Evolutionary conservation across 2,113 vertebrate species (phyloP).

Genomic region (Rafetus swinhoei): DNA sequence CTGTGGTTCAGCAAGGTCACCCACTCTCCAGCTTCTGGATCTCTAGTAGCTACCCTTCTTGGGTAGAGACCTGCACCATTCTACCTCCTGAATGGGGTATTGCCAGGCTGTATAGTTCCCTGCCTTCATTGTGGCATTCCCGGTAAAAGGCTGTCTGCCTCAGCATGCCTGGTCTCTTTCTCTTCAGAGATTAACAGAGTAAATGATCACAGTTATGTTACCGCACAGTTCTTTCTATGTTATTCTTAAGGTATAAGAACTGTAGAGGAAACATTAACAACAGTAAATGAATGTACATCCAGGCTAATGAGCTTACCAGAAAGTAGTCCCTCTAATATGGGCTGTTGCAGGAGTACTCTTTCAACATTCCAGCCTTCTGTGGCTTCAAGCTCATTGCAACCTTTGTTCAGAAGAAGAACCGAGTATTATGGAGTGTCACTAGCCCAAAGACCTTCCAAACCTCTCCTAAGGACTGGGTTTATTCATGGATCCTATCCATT

Average conservation of each 20-base stretch:
- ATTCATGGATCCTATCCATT: neutral
- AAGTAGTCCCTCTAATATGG: neutral
- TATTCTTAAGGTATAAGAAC: too few relatives aligned
- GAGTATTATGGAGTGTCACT: too few relatives aligned
- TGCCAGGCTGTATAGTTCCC: neutral
- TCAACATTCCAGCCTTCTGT: neutral
- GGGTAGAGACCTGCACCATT: neutral
- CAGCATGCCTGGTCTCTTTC: neutral
- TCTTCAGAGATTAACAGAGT: neutral
- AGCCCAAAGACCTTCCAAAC: neutral
- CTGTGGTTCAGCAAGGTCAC: neutral
- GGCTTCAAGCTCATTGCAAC: neutral
- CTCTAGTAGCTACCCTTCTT: neutral
- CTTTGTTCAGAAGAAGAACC: neutral
- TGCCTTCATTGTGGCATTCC: neutral
- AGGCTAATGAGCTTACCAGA: too few relatives aligned
- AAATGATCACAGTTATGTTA: neutral
- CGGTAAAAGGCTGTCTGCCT: neutral
- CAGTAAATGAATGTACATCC: too few relatives aligned
- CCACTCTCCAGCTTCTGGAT: neutral
- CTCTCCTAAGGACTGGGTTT: neutral
- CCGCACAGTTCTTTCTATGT: too few relatives aligned
- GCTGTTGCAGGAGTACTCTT: neutral
- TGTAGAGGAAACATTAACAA: neutral
- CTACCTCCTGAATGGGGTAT: neutral